A percentile compares a stretch with the other conserved stretches of the same genome.
phyloP scores from a whole-genome alignment of 2,888 invertebrate species.

The Myathropa florea region DNA sequence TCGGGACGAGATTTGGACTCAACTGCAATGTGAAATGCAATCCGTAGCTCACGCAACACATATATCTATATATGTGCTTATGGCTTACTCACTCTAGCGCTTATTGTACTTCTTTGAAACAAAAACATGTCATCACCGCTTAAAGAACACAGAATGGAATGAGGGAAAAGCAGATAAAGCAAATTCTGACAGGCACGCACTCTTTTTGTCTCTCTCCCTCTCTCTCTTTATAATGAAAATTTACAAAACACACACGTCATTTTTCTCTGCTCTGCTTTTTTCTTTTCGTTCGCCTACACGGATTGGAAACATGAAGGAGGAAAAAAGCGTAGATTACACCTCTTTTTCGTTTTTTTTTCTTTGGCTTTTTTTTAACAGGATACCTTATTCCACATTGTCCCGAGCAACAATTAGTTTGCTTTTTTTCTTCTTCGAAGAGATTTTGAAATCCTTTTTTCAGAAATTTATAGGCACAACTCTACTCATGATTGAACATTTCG shows the following conservation, averaged over 20 bases:
- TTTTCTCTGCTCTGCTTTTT: conserved; percentile 53
- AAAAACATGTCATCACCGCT: conserved; percentile 52
- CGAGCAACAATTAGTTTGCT: conserved; percentile 62
- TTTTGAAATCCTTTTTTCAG: not conserved
- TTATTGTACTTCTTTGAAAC: conserved; percentile 42
- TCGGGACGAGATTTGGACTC: not conserved
- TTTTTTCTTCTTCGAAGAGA: not conserved
- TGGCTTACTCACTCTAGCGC: not conserved
- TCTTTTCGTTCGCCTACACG: conserved; percentile 39
- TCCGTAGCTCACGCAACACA: conserved; percentile 4
- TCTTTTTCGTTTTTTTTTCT: conserved; percentile 1
- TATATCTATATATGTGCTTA: conserved; percentile 1
- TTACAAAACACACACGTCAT: conserved; percentile 71
- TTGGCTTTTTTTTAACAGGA: conserved; percentile 24
- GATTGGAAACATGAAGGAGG: conserved; percentile 32
- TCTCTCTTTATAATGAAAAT: conserved; percentile 36
- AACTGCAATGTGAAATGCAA: conserved; percentile 43
- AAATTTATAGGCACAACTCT: not conserved
- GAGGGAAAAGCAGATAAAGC: conserved; percentile 35
- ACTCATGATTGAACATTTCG: not conserved
- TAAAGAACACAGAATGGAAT: conserved; percentile 55
- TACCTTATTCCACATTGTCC: conserved; percentile 28
- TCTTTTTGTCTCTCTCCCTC: conserved; percentile 11
- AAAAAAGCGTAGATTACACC: conserved; percentile 60
- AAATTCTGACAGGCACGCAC: conserved; percentile 47